These are phyloP conservation scores for Carabus problematicus DNA, from an alignment of 2,888 invertebrate species.

Conservation along the genomic window DNA sequence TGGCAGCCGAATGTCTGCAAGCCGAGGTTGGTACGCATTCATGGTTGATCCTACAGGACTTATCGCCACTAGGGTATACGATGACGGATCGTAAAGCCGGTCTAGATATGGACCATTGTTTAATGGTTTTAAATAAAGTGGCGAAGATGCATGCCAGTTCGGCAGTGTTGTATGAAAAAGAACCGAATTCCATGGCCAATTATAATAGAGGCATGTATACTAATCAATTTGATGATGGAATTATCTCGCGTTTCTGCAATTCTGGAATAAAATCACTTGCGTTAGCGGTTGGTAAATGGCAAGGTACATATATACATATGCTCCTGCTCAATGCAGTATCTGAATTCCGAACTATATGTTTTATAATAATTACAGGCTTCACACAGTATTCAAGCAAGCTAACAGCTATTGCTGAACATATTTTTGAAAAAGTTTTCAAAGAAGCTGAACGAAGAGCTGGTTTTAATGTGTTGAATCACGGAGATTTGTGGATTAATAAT, in stretches of 20 bases:
- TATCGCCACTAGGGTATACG: conserved; percentile 63
- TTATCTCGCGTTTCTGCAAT: conserved; percentile 47
- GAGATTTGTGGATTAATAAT: conserved; percentile 64
- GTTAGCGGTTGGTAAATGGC: conserved; percentile 58
- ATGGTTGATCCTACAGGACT: conserved; percentile 63
- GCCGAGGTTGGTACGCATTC: conserved; percentile 20
- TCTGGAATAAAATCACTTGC: conserved; percentile 52
- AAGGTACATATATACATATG: conserved; percentile 50
- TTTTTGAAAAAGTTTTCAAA: conserved; percentile 48
- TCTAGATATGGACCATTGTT: conserved; percentile 63
- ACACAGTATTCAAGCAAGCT: conserved; percentile 58
- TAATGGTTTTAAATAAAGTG: conserved; percentile 61
- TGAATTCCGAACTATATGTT: neutral
- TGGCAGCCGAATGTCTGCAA: conserved; percentile 31
- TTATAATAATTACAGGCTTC: conserved; percentile 49
- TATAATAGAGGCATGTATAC: conserved; percentile 50
- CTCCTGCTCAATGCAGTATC: neutral
- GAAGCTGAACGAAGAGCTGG: conserved; percentile 50
- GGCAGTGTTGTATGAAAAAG: conserved; percentile 61
- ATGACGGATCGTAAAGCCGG: conserved; percentile 63
- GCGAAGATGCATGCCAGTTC: conserved; percentile 66
- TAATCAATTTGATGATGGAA: conserved; percentile 47
- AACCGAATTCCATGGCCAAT: conserved; percentile 49
- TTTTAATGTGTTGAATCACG: conserved; percentile 62
- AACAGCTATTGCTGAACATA: conserved; percentile 51